Evolutionary conservation across 2,888 invertebrate species (phyloP), one percentile per base, ranked within the genome.

Genomic region (Brenthis ino): DNA sequence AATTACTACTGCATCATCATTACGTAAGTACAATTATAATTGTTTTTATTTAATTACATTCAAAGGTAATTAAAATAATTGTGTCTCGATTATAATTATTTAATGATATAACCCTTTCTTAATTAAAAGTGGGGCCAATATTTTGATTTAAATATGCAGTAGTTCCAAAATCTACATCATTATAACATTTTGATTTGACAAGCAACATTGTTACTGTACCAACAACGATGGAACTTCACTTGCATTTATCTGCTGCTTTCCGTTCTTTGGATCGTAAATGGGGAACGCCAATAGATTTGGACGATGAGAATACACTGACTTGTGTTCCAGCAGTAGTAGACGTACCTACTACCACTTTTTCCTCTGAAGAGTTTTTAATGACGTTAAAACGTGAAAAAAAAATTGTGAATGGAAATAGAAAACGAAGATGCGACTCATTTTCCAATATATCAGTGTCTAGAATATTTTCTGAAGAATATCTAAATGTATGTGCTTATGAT

Each of bases 271-370:
- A 57, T 57, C 16, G 48, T 33, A 57, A 54, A 48, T 65, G 64
- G 64, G 64, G 55, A 5, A 65, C 56, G 8, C 55, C 56, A 20
- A 51, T 63, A n/a, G 53, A 63, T 63, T 20, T 63, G 53, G 63
- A 53, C 12, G 63, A 63, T 14, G 53, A 63, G 14, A 37, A 53
- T 37, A 3, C 51, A 12, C 14, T 16, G 3, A 63, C 53, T 37
- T 63, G 63, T 43, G 6, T 33, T 13, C 53, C 63, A 43, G 63
- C 53, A 2, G 33, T 37, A 6, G 20, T 63, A 1, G 63, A 63
- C 8, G 37, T 16, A 2, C 63, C 63, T 13, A 63, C 16, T 53
- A 63, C 53, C 3, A 63, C 63, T 13, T 63, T 63, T 53, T 63
- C 63, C 1, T 63, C 63, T 37, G 63, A 63, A 37, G 53, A 63